Evolutionary conservation across 2,797 vertebrate genomes (phyloP).

Genomic region (Spinus olivaceus): DNA sequence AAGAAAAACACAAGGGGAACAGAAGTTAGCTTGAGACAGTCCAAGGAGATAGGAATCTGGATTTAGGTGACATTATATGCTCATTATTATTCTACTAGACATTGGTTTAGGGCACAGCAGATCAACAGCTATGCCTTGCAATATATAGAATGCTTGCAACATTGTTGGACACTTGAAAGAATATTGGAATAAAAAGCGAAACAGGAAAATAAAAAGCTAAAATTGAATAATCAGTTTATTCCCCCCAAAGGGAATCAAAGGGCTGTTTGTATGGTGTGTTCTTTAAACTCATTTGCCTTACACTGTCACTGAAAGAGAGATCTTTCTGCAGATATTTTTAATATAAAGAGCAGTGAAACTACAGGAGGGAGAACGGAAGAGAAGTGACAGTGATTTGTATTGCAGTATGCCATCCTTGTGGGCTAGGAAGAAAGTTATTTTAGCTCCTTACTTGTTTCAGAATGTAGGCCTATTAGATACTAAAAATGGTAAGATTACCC

Average conservation of each 20-base stretch:
- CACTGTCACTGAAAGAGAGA: background rate
- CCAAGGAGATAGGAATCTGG: background rate
- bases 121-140: background rate
- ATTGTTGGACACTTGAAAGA: background rate
- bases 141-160: background rate
- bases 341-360: background rate
- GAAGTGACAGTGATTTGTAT: background rate
- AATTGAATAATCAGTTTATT: background rate
- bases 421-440: constrained; percentile 15
- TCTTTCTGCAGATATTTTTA: background rate
- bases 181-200: background rate
- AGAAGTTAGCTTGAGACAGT: background rate
- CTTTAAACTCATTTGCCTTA: background rate
- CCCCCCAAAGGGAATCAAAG: background rate
- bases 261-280: background rate
- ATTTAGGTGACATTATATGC: background rate
- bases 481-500: constrained; percentile 22
- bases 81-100: background rate
- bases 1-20: background rate
- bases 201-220: background rate
- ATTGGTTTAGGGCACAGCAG: background rate
- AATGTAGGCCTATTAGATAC: constrained; percentile 19
- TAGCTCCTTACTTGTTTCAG: constrained; percentile 31
- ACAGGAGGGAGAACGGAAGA: background rate
- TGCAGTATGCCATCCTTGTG: background rate